Evolutionary conservation across 2,113 vertebrate genomes (phyloP).

Genomic region (Phyllopteryx taeniolatus): DNA sequence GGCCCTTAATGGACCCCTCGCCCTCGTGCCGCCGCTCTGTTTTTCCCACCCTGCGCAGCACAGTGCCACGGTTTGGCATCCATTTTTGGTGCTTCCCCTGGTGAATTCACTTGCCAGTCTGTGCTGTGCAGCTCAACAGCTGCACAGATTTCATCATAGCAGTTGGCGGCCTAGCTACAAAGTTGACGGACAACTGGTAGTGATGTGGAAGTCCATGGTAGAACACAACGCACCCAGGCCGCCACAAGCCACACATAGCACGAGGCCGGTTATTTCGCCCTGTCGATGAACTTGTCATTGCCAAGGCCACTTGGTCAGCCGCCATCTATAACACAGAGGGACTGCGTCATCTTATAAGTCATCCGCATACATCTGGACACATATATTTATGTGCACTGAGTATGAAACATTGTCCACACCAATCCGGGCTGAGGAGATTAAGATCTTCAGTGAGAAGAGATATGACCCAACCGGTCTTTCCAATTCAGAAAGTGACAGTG

Average conservation of each 20-base stretch:
- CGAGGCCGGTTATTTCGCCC: constrained; percentile 10
- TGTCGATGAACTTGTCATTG: constrained; percentile 19
- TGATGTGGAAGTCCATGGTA: constrained; percentile 8
- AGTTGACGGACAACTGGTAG: constrained; percentile 43
- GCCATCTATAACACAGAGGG: constrained; percentile 3
- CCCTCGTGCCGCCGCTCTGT: constrained; percentile 23
- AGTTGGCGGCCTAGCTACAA: constrained; percentile 16
- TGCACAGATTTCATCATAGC: constrained; percentile 47
- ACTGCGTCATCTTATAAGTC: constrained; percentile 26
- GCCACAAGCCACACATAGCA: constrained; percentile 6
- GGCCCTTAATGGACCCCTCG: constrained; percentile 58
- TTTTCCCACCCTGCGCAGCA: constrained; percentile 28
- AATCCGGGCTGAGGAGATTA: constrained; percentile 56
- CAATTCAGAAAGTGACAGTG: constrained; percentile 65
- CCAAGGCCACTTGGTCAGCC: constrained; percentile 45
- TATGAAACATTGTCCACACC: constrained; percentile 39
- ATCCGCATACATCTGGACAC: constrained; percentile 30
- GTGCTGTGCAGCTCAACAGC: constrained; percentile 49
- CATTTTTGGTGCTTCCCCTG: constrained; percentile 41
- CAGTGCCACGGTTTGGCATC: constrained; percentile 22
- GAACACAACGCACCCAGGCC: constrained; percentile 13
- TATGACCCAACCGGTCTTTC: constrained; percentile 46
- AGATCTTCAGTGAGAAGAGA: constrained; percentile 44
- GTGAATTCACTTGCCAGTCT: constrained; percentile 47
- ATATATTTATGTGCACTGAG: constrained; percentile 41